Base-by-base conservation (phyloP, 2,888 invertebrate species). In the Hemistola chrysoprasaria region DNA sequence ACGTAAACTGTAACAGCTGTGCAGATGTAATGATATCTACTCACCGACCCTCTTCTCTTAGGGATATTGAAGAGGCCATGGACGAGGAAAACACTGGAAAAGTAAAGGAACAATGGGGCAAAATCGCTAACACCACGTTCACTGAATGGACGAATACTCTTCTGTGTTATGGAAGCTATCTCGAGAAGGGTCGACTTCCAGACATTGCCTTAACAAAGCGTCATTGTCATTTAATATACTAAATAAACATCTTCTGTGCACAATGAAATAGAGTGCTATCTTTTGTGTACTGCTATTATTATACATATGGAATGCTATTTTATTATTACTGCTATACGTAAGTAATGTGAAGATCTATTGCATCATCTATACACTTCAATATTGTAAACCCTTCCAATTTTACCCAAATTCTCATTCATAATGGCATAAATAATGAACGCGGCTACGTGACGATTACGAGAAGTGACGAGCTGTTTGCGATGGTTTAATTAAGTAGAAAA, bases 1-100 rank as follows among this genome's bases (percentile, higher is more conserved):
- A 59, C 73, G 73, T 80, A 80, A 85, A 82, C 55, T 70, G 85
- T 83, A 84, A 83, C 87, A 83, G 81, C 83, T 84, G 82, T 73
- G 73, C 73, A 64, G 59, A 67, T 70, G 71, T 78, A 79, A 81
- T 76, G 76, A 77, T 79, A 71, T 66, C 47, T 50, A 70, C 67
- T 28, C 10, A 10, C 9, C 20, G 16, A 10, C 23, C 22, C 11
- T n/a, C 26, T 22, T 16, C 26, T 11, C 20, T 34, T 25, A 43
- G 28, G 67, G 70, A 72, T 69, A 77, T 79, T 75, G 68, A 76
- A 73, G 59, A 70, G 64, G 64, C 60, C 50, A 53, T 57, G 62
- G 62, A 60, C 65, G 67, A 69, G 67, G 72, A 71, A 68, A 74
- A 69, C 58, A 61, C 61, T 56, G 59, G 49, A 61, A 62, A 68